Evolutionary conservation across 2,113 vertebrate species (phyloP), one percentile per base, ranked within the genome.

Genomic region (Osmerus eperlanus): DNA sequence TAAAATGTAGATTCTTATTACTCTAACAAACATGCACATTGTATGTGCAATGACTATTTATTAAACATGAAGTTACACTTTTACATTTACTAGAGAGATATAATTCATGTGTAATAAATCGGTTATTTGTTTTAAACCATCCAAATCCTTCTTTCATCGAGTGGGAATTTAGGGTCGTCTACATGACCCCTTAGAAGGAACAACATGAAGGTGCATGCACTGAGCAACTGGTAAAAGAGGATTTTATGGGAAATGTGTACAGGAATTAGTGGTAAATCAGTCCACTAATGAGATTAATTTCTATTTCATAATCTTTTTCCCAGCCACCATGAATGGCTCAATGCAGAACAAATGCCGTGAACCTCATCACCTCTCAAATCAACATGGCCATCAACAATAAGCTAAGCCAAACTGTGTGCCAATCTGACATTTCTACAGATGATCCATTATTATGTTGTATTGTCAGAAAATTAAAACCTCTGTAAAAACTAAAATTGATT

Each of bases 231-330:
- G 32, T 51, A 70, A 69, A 73, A 81, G 79, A 75, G 74, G 85
- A 82, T 83, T 85, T 81, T 58, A 71, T 41, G 68, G 70, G 74
- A 79, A 82, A 84, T 65, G 64, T 83, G 72, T 77, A 68, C 51
- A 64, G 75, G 83, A 81, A 83, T 84, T 85, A 83, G 78, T 51
- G 15, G 63, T 72, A 79, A 84, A 78, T 72, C 83, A 75, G 54
- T 52, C 71, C 73, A 54, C 80, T 85, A 87, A 82, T 85, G 56
- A 84, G 80, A 78, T 79, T 81, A 80, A 58, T 81, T 78, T 77
- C 55, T 66, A 69, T 84, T 83, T 79, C 81, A 69, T 80, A 87
- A 85, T 83, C 76, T 82, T 78, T 82, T 76, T 73, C 62, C 77
- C 29, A 78, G 67, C 82, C 76, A 72, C 70, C 63, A 74, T 78